These are phyloP conservation scores for Notarius lentiginosus DNA, from an alignment of 2,113 vertebrate species.

Conservation along the genomic window DNA sequence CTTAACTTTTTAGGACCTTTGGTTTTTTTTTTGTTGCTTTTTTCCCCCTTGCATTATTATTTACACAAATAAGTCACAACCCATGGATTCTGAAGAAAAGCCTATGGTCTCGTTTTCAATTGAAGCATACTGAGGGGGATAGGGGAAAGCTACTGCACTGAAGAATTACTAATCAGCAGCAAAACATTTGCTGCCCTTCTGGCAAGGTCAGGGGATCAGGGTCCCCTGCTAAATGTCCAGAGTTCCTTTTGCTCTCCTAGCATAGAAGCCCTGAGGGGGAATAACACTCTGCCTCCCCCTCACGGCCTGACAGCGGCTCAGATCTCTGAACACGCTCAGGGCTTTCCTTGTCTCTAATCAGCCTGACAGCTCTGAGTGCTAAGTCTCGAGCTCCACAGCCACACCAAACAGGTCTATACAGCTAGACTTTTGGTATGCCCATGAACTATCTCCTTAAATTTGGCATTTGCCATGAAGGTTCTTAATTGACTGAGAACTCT, in stretches of 20 bases:
- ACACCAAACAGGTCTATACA: slow-evolving; percentile 31
- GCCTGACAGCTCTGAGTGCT: slow-evolving; percentile 55
- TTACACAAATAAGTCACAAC: slow-evolving; percentile 5
- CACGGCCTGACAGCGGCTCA: slow-evolving; percentile 47
- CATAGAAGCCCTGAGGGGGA: slow-evolving; percentile 52
- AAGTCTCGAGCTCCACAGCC: slow-evolving; percentile 27
- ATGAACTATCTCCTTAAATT: background rate
- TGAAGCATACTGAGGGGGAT: slow-evolving; percentile 58
- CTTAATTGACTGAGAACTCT: background rate
- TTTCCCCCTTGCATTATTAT: background rate
- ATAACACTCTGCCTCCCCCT: slow-evolving; percentile 45
- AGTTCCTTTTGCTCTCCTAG: slow-evolving; percentile 57
- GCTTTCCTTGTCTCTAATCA: slow-evolving; percentile 54
- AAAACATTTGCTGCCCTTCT: slow-evolving; percentile 80
- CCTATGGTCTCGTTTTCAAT: background rate
- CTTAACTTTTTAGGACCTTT: slow-evolving; percentile 14
- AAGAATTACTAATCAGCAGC: slow-evolving; percentile 75
- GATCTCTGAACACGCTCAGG: slow-evolving; percentile 45
- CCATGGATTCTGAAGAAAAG: slow-evolving; percentile 7
- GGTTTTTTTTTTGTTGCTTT: background rate
- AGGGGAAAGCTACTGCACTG: slow-evolving; percentile 57
- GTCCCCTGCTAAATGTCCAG: slow-evolving; percentile 75
- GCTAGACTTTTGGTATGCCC: slow-evolving; percentile 23
- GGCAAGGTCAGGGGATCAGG: slow-evolving; percentile 77
- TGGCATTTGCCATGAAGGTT: background rate